Evolutionary conservation across 2,113 vertebrate genomes (phyloP).

Genomic region (Datnioides undecimradiatus): DNA sequence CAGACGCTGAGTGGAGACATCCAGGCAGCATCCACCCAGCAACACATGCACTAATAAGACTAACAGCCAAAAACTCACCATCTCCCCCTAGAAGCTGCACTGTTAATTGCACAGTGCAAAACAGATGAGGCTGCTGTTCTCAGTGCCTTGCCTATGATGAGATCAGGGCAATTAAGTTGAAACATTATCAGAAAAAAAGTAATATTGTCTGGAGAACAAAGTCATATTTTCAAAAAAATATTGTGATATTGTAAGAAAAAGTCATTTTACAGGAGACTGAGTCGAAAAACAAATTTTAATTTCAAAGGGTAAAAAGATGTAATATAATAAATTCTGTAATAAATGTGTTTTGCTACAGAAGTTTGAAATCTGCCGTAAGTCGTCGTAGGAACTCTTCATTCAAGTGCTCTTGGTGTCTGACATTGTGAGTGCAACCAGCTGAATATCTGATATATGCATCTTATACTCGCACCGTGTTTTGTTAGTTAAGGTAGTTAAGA

Average conservation of each 20-base stretch:
- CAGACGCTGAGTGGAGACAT: not conserved
- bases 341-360: too few species aligned
- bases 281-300: too few species aligned
- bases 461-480: too few species aligned
- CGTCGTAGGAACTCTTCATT: too few species aligned
- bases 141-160: too few species aligned
- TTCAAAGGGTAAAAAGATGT: too few species aligned
- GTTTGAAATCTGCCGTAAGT: too few species aligned
- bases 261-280: not conserved
- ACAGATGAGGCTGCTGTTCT: not conserved
- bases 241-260: not conserved
- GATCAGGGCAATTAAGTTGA: not conserved
- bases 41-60: constrained; percentile 4
- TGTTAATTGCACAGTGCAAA: not conserved
- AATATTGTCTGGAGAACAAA: not conserved
- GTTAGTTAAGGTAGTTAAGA: too few species aligned
- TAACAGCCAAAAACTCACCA: not conserved
- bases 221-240: not conserved
- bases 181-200: not conserved
- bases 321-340: too few species aligned
- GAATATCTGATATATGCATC: too few species aligned
- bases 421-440: too few species aligned
- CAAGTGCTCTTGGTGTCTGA: too few species aligned
- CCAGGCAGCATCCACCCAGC: constrained; percentile 12
- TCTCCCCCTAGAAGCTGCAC: not conserved